Base-by-base conservation (phyloP, 2,888 invertebrate genomes). In the Dendrolimus houi region DNA sequence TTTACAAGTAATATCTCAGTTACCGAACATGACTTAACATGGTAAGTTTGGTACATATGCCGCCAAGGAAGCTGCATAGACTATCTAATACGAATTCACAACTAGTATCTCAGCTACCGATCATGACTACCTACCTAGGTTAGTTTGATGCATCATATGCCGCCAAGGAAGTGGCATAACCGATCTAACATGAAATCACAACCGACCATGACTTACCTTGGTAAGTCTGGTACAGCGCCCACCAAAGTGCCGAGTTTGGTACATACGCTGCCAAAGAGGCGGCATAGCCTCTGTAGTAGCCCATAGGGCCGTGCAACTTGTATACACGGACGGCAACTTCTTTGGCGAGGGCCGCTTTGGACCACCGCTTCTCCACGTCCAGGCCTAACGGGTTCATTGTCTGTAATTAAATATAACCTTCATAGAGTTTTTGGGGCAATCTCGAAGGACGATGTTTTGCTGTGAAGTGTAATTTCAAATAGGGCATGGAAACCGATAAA, bases 211-310 rank as follows among this genome's bases (percentile, higher is more conserved):
- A 58, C 57, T 65, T 82, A 98, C 98, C 97, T 94, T 98, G 97
- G 83, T 98, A 98, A 54, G 95, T 91, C 64, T 97, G 97, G 82
- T 99, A 99, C 70, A 98, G 95, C 17, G 94, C 95, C 99, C 99
- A 99, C 98, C 99, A 99, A 54, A 98, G 92, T n/a, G 98, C 98
- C 14, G 97, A 98, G 83, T 98, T 98, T 12, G 99, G 98, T 54
- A 98, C 98, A 81, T 98, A 99, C 0, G 98, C 96, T 67, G 96
- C 95, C 10, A 99, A 86, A 41, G 98, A 98, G 0, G 98, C 97
- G 41, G 95, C 92, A 78, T 98, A 99, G 0, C 99, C 99, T 59
- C 98, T 91, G 83, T 99, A 99, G 84, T 98, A 99, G 0, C 99
- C 99, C 59, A 92, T 79, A 2, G 96, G 77, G 0, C 99, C 98